phyloP scores from a whole-genome alignment of 1,140 invertebrate species.

The Cherax destructor region DNA sequence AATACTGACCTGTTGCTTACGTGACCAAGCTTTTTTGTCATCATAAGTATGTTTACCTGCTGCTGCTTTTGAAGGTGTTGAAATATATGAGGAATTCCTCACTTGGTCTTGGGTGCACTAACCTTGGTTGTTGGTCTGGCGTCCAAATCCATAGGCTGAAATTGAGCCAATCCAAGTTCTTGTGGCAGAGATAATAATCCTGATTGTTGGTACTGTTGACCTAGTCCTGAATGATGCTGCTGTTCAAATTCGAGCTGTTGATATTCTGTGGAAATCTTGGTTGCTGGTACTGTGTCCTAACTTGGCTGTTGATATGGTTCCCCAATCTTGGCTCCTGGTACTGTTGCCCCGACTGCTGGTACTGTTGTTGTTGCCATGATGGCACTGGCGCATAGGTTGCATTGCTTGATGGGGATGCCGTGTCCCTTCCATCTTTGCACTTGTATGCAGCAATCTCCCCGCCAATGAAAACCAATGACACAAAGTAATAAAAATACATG shows the following conservation, averaged over 20 bases:
- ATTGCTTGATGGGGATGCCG: background rate
- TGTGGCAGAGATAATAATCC: background rate
- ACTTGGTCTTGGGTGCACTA: background rate
- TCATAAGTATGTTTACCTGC: background rate
- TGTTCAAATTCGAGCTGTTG: background rate
- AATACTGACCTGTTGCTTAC: background rate
- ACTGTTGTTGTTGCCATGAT: conserved; percentile 3
- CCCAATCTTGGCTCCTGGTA: background rate
- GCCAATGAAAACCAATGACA: background rate
- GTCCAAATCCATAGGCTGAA: background rate
- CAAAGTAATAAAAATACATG: too few species aligned
- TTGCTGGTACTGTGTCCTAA: conserved; percentile 3
- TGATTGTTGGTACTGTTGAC: background rate
- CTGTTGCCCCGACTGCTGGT: background rate
- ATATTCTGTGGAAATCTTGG: background rate
- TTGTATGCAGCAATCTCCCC: background rate
- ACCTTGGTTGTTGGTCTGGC: background rate
- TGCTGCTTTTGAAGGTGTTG: background rate
- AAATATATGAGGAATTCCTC: background rate
- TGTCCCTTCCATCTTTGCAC: background rate
- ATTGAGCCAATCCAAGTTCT: background rate
- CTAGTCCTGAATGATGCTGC: background rate
- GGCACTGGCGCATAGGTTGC: background rate
- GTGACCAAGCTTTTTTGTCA: background rate
- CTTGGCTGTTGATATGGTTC: background rate